Percentiles rank a stretch among this genome's conserved stretches.
phyloP scores from a whole-genome alignment of 2,888 invertebrate genomes.

The Xestobium rufovillosum region DNA sequence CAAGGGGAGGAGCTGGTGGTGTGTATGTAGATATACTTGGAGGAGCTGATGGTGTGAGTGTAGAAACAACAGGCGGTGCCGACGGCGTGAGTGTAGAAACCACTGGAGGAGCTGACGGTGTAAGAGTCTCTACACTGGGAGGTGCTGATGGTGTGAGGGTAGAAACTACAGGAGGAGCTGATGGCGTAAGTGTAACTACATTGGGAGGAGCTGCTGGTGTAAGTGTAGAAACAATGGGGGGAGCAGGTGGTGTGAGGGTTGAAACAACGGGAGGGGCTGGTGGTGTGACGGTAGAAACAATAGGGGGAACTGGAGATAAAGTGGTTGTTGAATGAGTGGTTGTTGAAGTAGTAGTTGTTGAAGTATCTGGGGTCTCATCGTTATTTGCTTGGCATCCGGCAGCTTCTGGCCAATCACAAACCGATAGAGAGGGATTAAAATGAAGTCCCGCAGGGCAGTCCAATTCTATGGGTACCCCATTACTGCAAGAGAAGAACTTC shows the following conservation, averaged over 20 bases:
- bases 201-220: background rate
- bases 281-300: too few relatives aligned
- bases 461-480: constrained; percentile 20
- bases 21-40: constrained; percentile 1
- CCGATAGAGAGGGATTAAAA: constrained; percentile 23
- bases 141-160: too few relatives aligned
- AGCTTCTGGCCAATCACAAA: constrained; percentile 22
- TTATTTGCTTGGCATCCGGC: constrained; percentile 18
- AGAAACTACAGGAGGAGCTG: too few relatives aligned
- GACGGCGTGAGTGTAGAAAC: background rate
- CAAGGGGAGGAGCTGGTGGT: constrained; percentile 4
- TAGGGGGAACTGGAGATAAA: background rate
- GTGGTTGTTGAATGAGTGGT: background rate
- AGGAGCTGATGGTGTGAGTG: background rate
- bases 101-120: background rate
- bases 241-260: background rate
- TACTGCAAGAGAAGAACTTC: constrained; percentile 25
- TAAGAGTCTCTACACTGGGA: background rate
- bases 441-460: constrained; percentile 18
- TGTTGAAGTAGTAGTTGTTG: background rate
- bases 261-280: background rate
- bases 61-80: background rate
- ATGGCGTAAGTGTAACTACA: background rate
- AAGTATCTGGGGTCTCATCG: background rate
- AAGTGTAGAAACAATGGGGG: background rate